Conservation (phyloP, 2,888 invertebrate species). For the Malthinus flaveolus region DNA sequence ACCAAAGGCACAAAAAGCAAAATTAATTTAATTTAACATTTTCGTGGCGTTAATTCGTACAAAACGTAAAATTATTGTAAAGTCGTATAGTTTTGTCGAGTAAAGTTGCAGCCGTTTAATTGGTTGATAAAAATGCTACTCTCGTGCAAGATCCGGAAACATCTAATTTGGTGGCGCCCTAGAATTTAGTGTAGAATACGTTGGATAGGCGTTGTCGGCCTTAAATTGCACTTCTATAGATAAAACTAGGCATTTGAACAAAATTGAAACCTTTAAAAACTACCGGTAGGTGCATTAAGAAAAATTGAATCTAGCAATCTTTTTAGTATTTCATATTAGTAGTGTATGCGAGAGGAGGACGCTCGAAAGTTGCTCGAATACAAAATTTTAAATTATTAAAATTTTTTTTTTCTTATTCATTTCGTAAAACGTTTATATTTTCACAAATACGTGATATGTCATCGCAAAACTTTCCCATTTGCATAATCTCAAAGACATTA, state of each 20-base stretch:
- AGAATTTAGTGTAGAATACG: slow-evolving; percentile 26
- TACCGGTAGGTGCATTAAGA: slow-evolving; percentile 17
- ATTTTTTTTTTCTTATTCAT: not conserved
- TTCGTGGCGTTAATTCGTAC: too few species aligned
- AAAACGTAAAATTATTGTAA: too few species aligned
- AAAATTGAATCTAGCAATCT: slow-evolving; percentile 21
- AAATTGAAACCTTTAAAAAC: slow-evolving; percentile 33
- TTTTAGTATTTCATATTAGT: not conserved
- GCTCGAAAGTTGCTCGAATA: not conserved
- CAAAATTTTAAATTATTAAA: not conserved
- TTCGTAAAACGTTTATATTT: too few species aligned
- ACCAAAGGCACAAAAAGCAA: too few species aligned
- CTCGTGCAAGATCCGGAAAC: slow-evolving; percentile 46
- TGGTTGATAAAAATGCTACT: slow-evolving; percentile 51
- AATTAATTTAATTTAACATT: too few species aligned
- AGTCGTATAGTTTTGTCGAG: too few species aligned
- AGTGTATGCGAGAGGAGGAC: not conserved
- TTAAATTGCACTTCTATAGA: slow-evolving; percentile 27
- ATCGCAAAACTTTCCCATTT: too few species aligned
- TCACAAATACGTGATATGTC: too few species aligned
- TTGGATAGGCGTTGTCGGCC: slow-evolving; percentile 15
- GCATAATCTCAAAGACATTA: too few species aligned
- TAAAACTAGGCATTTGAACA: slow-evolving; percentile 23
- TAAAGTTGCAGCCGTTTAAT: slow-evolving; percentile 46
- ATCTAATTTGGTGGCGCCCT: slow-evolving; percentile 39